Evolutionary conservation across 1,140 invertebrate genomes (phyloP).

Genomic region (Adelges cooleyi): DNA sequence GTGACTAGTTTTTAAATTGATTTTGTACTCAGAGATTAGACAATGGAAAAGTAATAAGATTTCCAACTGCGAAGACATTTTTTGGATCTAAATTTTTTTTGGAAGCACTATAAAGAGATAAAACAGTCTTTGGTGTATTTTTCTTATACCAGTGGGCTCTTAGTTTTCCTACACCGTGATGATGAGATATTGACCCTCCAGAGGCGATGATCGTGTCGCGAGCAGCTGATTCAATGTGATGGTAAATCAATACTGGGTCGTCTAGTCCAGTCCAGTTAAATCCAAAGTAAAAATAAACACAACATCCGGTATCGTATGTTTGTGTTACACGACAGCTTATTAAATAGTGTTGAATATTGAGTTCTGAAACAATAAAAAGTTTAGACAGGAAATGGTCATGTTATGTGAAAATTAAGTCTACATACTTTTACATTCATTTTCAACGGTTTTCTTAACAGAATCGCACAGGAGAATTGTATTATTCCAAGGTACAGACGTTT

Average conservation of each 20-base stretch:
- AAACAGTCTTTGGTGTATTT: conserved; percentile 63
- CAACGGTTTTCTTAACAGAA: conserved; percentile 77
- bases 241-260: conserved; percentile 71
- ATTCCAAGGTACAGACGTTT: conserved; percentile 96
- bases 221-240: conserved; percentile 68
- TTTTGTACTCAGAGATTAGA: conserved; percentile 1
- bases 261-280: conserved; percentile 61
- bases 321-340: conserved; percentile 84
- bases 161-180: conserved; percentile 92
- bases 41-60: conserved; percentile 38
- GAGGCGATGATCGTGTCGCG: conserved; percentile 81
- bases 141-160: conserved; percentile 67
- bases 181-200: conserved; percentile 90
- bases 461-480: conserved; percentile 66
- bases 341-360: conserved; percentile 50
- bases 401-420: not conserved
- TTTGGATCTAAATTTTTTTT: conserved; percentile 82
- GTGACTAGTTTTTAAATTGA: not conserved
- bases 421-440: conserved; percentile 55
- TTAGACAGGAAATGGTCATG: too few relatives aligned
- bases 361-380: conserved; percentile 36
- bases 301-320: conserved; percentile 92
- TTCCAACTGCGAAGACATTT: conserved; percentile 84
- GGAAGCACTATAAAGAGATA: conserved; percentile 61
- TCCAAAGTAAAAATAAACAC: conserved; percentile 96